Evolutionary conservation across 2,113 vertebrate genomes (phyloP).

Genomic region (Numida meleagris): DNA sequence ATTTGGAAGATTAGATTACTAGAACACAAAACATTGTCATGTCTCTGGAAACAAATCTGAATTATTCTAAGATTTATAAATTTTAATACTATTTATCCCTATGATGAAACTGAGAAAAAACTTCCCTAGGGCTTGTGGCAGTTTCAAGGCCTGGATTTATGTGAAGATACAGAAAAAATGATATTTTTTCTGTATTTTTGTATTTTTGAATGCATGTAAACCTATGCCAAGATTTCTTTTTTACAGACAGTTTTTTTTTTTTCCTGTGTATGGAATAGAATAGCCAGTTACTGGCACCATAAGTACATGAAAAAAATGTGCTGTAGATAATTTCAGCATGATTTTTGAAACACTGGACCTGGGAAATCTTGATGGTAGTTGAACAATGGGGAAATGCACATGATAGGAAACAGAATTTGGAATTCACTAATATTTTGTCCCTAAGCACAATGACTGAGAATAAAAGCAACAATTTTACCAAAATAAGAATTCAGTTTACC

Average conservation of each 20-base stretch:
- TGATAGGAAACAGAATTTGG: neutral
- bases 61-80: neutral
- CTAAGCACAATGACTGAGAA: neutral
- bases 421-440: neutral
- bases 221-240: neutral
- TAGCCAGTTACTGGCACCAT: neutral
- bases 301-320: neutral
- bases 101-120: neutral
- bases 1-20: neutral
- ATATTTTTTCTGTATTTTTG: too few relatives aligned
- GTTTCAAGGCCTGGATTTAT: neutral
- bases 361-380: neutral
- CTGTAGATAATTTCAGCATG: neutral
- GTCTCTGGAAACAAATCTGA: neutral
- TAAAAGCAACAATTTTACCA: neutral
- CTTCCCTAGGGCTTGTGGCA: neutral
- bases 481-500: neutral
- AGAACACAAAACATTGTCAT: neutral
- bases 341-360: neutral
- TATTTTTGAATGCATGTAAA: neutral
- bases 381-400: neutral
- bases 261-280: neutral
- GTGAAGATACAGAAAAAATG: neutral
- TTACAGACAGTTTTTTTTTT: accelerated
- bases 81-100: neutral